Conservation (phyloP, 2,888 invertebrate species). For the Beris morrisii region DNA sequence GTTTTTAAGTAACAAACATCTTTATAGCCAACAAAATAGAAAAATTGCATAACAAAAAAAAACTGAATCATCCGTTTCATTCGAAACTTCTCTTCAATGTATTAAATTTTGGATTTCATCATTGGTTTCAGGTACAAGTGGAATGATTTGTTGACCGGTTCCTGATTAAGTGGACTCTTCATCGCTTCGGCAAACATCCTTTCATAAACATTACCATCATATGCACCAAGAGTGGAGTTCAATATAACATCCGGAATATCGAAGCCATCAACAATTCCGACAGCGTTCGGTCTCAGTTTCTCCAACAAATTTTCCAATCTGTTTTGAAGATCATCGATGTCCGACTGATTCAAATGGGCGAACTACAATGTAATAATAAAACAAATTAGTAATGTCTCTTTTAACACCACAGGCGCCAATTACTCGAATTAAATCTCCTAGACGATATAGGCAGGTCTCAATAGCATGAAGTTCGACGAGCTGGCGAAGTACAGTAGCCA, state of each 20-base stretch:
- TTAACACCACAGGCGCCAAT: slow-evolving; percentile 32
- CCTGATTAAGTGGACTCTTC: slow-evolving; percentile 80
- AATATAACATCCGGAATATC: slow-evolving; percentile 82
- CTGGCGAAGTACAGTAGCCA: slow-evolving; percentile 67
- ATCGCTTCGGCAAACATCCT: slow-evolving; percentile 77
- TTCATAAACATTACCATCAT: slow-evolving; percentile 85
- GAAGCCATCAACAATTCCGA: slow-evolving; percentile 89
- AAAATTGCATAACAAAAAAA: no score
- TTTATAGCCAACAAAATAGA: no score
- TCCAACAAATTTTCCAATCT: slow-evolving; percentile 73
- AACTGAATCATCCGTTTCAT: no score
- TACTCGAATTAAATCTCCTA: slow-evolving; percentile 82
- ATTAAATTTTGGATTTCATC: slow-evolving; percentile 63
- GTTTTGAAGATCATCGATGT: slow-evolving; percentile 61
- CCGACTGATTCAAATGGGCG: slow-evolving; percentile 48
- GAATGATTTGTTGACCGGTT: slow-evolving; percentile 74
- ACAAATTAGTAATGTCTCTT: not conserved
- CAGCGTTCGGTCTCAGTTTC: slow-evolving; percentile 81
- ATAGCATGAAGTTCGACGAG: slow-evolving; percentile 78
- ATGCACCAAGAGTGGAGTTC: slow-evolving; percentile 77
- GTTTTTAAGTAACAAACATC: no score
- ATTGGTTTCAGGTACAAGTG: slow-evolving; percentile 68
- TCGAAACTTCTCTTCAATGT: no score
- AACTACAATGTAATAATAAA: slow-evolving; percentile 44
- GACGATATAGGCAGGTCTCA: slow-evolving; percentile 71